These are phyloP conservation scores for Ploceus nigricollis DNA, from an alignment of 2,113 vertebrate genomes.

Conservation along the genomic window DNA sequence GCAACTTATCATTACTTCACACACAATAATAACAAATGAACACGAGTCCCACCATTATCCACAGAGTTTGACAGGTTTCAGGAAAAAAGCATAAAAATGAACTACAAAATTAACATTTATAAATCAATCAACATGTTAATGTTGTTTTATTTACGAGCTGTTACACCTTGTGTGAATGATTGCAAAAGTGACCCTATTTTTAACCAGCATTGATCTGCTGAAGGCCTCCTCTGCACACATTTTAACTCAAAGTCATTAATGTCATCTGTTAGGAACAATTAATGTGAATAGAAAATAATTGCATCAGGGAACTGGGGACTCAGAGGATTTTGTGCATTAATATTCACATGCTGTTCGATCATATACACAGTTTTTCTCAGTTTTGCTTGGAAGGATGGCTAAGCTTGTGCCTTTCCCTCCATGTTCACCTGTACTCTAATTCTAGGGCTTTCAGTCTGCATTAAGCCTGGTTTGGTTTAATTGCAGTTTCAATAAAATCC, in stretches of 20 bases:
- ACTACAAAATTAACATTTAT: slow-evolving; percentile 64
- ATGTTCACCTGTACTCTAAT: slow-evolving; percentile 80
- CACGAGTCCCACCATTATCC: neutral
- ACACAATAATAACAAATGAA: slow-evolving; percentile 33
- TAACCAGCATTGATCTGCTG: slow-evolving; percentile 70
- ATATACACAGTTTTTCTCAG: slow-evolving; percentile 72
- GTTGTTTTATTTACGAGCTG: slow-evolving; percentile 63
- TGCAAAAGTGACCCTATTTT: slow-evolving; percentile 76
- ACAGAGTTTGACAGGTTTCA: slow-evolving; percentile 10
- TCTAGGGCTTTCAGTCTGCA: slow-evolving; percentile 68
- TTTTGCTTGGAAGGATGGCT: slow-evolving; percentile 70
- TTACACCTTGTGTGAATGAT: slow-evolving; percentile 68
- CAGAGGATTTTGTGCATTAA: slow-evolving; percentile 79
- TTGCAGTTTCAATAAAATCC: slow-evolving; percentile 76
- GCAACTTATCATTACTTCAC: slow-evolving; percentile 19
- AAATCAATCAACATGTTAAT: slow-evolving; percentile 65
- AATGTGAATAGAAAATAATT: slow-evolving; percentile 93
- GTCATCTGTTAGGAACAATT: slow-evolving; percentile 86
- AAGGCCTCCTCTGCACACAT: slow-evolving; percentile 70
- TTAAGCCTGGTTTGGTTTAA: slow-evolving; percentile 76
- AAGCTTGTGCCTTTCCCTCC: slow-evolving; percentile 73
- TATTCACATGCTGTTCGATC: slow-evolving; percentile 78
- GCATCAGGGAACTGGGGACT: slow-evolving; percentile 87
- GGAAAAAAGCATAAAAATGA: slow-evolving; percentile 56
- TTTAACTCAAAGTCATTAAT: slow-evolving; percentile 88